Evolutionary conservation across 2,113 vertebrate species (phyloP).

Genomic region (Montifringilla adamsi): DNA sequence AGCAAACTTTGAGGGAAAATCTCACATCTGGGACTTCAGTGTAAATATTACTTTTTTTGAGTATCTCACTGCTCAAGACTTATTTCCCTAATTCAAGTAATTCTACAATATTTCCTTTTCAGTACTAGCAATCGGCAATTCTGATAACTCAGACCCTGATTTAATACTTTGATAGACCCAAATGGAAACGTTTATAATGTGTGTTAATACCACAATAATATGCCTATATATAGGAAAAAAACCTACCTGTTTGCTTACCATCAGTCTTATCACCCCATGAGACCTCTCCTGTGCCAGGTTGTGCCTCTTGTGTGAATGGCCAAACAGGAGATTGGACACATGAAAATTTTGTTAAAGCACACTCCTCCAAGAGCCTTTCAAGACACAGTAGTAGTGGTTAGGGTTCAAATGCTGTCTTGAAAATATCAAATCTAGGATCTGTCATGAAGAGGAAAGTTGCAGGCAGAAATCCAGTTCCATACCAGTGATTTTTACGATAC

Average conservation of each 20-base stretch:
- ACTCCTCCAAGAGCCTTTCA: not conserved
- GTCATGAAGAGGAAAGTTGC: not conserved
- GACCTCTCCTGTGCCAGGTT: not conserved
- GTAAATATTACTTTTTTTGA: not conserved
- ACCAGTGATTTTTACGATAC: not conserved
- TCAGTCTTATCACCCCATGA: not conserved
- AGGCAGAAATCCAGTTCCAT: not conserved
- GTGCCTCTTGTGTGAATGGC: not conserved
- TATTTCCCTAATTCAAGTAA: not conserved
- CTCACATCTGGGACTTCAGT: not conserved
- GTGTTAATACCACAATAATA: not conserved
- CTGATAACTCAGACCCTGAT: not conserved
- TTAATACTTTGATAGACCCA: not conserved
- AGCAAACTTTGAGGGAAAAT: not conserved
- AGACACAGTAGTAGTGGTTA: not conserved
- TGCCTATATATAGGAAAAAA: not conserved
- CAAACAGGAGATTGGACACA: not conserved
- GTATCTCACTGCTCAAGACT: not conserved
- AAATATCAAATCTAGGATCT: not conserved
- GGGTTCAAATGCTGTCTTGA: not conserved
- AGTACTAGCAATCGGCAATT: not conserved
- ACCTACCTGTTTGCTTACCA: not conserved
- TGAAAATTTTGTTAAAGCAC: not conserved
- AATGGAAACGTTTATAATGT: not conserved
- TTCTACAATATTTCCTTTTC: not conserved